A percentile compares a stretch with the other conserved stretches of the same genome.
These are phyloP conservation scores for Drosophila sucinea DNA, from an alignment of 1,140 invertebrate genomes.

Conservation along the genomic window DNA sequence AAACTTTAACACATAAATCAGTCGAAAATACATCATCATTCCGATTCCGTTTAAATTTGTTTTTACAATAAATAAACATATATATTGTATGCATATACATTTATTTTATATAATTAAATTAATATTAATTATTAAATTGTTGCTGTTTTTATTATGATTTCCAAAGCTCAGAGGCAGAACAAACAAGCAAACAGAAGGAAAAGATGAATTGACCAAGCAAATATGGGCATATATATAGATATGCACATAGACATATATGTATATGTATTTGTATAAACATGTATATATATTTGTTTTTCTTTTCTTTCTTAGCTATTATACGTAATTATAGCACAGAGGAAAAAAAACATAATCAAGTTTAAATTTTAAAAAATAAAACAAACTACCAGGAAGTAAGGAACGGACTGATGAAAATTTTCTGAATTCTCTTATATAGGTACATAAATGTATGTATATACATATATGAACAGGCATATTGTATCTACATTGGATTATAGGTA, in stretches of 20 bases:
- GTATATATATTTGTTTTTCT: conserved; percentile 7
- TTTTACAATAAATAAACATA: conserved; percentile 13
- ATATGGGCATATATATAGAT: conserved; percentile 13
- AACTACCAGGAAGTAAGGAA: conserved; percentile 10
- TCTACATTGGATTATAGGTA: conserved; percentile 3
- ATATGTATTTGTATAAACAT: conserved; percentile 14
- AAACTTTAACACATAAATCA: conserved; percentile 71
- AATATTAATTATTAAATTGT: conserved; percentile 7
- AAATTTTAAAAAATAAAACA: not conserved
- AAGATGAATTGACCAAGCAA: conserved; percentile 15
- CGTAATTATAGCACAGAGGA: not conserved
- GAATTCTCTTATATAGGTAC: not conserved
- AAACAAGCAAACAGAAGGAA: conserved; percentile 24
- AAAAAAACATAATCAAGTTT: not conserved
- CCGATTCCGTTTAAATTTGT: conserved; percentile 28
- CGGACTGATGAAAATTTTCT: conserved; percentile 9
- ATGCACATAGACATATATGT: conserved; percentile 15
- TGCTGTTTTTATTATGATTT: conserved; percentile 4
- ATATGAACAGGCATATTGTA: conserved; percentile 3
- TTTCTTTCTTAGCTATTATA: conserved; percentile 1
- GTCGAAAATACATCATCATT: conserved; percentile 57
- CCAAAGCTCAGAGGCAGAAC: conserved; percentile 4
- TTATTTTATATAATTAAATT: not conserved
- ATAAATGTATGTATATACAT: not conserved
- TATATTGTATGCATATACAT: conserved; percentile 5